A percentile compares a stretch with the other conserved stretches of the same genome.
These are phyloP conservation scores for Parnassius glacialis DNA, from an alignment of 2,888 invertebrate species.

Conservation along the genomic window DNA sequence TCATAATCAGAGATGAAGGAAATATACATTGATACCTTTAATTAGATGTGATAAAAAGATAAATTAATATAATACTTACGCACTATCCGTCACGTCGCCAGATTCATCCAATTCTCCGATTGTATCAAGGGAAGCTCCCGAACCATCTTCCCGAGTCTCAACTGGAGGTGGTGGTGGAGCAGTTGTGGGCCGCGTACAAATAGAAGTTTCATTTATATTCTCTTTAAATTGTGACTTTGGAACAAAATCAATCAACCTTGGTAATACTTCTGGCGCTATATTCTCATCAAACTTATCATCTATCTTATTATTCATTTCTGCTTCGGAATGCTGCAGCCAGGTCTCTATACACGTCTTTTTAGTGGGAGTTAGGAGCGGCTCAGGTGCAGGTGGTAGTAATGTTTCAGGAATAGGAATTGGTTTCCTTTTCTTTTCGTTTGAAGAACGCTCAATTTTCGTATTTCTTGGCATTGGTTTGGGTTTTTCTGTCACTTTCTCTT, in stretches of 20 bases:
- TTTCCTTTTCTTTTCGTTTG: slow-evolving; percentile 65
- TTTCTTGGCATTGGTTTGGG: slow-evolving; percentile 80
- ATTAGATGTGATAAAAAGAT: no score
- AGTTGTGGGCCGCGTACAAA: slow-evolving; percentile 58
- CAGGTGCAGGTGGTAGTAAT: slow-evolving; percentile 51
- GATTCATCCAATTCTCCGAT: slow-evolving; percentile 86
- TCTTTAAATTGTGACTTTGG: slow-evolving; percentile 82
- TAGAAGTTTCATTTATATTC: slow-evolving; percentile 44
- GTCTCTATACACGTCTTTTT: slow-evolving; percentile 76
- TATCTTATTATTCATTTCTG: slow-evolving; percentile 69
- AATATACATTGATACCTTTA: no score
- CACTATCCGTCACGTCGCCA: slow-evolving; percentile 63
- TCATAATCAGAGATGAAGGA: no score
- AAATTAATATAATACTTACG: slow-evolving; percentile 52
- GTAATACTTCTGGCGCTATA: slow-evolving; percentile 74
- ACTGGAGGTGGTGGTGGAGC: slow-evolving; percentile 66
- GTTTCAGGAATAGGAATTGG: slow-evolving; percentile 56
- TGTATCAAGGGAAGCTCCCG: slow-evolving; percentile 83
- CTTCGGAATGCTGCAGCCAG: slow-evolving; percentile 74
- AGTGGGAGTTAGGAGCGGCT: slow-evolving; percentile 66
- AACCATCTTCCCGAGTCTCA: slow-evolving; percentile 77
- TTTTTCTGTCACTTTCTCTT: slow-evolving; percentile 61
- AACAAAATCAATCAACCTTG: slow-evolving; percentile 86
- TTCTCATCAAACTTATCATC: slow-evolving; percentile 66
- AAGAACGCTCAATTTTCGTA: slow-evolving; percentile 69